Evolutionary conservation across 2,797 vertebrate species (phyloP).

Genomic region (Margarornis squamiger): DNA sequence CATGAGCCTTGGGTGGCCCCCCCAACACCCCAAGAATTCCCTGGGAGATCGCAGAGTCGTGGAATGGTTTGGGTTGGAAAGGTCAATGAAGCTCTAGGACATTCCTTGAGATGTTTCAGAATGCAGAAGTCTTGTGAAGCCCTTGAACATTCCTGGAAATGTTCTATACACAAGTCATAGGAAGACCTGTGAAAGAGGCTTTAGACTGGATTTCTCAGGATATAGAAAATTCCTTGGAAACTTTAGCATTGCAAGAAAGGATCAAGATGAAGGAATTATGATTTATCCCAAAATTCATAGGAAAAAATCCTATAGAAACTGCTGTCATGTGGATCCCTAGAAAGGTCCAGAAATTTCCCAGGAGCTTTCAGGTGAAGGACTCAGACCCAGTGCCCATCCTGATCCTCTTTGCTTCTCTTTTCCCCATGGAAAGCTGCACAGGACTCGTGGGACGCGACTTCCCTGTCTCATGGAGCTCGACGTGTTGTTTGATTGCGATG

Average conservation of each 20-base stretch:
- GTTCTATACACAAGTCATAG: background rate
- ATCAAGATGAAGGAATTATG: background rate
- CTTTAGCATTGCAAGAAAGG: too few relatives aligned
- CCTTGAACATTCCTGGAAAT: background rate
- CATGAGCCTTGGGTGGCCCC: background rate
- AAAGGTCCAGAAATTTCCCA: background rate
- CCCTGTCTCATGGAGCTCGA: background rate
- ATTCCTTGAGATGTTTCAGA: background rate
- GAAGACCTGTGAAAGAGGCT: background rate
- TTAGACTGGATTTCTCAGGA: background rate
- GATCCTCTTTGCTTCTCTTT: background rate
- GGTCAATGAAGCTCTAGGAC: background rate
- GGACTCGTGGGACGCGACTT: rapidly evolving
- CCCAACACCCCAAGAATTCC: background rate
- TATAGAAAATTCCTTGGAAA: background rate
- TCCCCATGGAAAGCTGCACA: background rate
- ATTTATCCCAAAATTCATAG: background rate
- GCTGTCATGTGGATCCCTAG: background rate
- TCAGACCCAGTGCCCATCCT: rapidly evolving
- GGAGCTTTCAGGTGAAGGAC: background rate
- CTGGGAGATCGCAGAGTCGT: background rate
- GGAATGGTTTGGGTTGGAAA: background rate
- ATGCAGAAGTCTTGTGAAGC: background rate
- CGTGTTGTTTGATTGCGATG: background rate
- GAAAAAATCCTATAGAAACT: rapidly evolving